Evolutionary conservation across 1,140 invertebrate species (phyloP), one percentile per base, ranked within the genome.

Genomic region (Protaetia brevitarsis): DNA sequence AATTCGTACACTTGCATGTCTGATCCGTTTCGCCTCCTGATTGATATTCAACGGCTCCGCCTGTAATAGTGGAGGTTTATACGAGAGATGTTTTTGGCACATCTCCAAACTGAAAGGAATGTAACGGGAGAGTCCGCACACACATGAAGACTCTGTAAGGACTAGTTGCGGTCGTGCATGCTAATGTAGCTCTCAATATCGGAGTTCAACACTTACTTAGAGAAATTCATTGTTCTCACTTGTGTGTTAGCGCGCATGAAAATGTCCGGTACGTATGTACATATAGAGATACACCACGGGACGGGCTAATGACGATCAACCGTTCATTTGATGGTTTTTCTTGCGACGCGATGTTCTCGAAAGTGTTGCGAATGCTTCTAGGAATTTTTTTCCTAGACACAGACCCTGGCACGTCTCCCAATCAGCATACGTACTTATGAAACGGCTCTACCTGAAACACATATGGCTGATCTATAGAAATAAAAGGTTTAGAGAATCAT

Each of bases 221-320:
- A 51, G 41, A 51, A 51, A 51, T 51, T 51, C 41, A 51, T 51
- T 51, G 41, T 51, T 51, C 41, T 51, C 41, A 51, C 41, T 51
- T n/a, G n/a, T n/a, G n/a, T n/a, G n/a, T n/a, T 23, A 19, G 41
- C 41, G 41, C 41, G 41, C 41, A 51, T 51, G 41, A 51, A 51
- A 51, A 51, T 51, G 41, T 19, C 10, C 26, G 26, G 21, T 34
- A 23, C 41, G 41, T 23, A 23, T 51, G 26, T 51, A 51, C 19
- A 23, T 51, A 19, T 6, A 16, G 41, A 51, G 41, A 51, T 51
- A 51, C 41, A 51, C n/a, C n/a, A n/a, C n/a, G n/a, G 41, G 26
- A 51, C 41, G 41, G 13, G 41, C 41, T 51, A 51, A 51, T 51
- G 41, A 51, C 41, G 41, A 51, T 51, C 41, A 51, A 51, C 41